These are phyloP conservation scores for Pocillopora meandrina DNA, from an alignment of 92 coral and sea anemone species.

Conservation along the genomic window DNA sequence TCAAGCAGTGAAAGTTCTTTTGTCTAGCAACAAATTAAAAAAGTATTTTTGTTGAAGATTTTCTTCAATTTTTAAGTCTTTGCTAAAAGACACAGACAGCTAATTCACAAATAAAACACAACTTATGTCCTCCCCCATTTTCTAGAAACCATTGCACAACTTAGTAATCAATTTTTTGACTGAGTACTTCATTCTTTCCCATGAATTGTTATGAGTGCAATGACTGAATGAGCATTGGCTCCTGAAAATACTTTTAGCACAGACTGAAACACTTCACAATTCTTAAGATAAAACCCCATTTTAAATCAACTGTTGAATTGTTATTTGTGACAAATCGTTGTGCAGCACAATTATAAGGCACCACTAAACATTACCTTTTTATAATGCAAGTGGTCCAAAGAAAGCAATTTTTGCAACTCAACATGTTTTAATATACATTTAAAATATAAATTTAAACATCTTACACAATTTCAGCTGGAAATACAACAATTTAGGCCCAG, in stretches of 20 bases:
- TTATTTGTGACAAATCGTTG: no score
- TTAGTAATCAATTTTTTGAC: slow-evolving; percentile 10
- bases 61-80: slow-evolving; percentile 4
- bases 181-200: slow-evolving; percentile 16
- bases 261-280: no score
- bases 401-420: no score
- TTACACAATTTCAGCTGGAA: neutral
- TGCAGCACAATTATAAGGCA: no score
- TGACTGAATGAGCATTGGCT: slow-evolving; percentile 17
- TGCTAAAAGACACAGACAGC: slow-evolving; percentile 9
- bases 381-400: no score
- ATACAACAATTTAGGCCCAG: no score
- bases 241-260: no score
- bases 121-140: slow-evolving; percentile 16
- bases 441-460: neutral
- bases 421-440: no score
- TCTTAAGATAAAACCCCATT: no score
- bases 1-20: neutral
- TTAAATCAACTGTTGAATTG: no score
- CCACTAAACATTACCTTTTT: no score
- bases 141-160: slow-evolving; percentile 7
- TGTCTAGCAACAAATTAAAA: slow-evolving; percentile 4
- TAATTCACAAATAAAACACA: slow-evolving; percentile 17
- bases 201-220: slow-evolving; percentile 21
- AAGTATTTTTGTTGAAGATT: slow-evolving; percentile 12